Evolutionary conservation across 2,113 vertebrate genomes (phyloP).

Genomic region (Ameiurus melas): DNA sequence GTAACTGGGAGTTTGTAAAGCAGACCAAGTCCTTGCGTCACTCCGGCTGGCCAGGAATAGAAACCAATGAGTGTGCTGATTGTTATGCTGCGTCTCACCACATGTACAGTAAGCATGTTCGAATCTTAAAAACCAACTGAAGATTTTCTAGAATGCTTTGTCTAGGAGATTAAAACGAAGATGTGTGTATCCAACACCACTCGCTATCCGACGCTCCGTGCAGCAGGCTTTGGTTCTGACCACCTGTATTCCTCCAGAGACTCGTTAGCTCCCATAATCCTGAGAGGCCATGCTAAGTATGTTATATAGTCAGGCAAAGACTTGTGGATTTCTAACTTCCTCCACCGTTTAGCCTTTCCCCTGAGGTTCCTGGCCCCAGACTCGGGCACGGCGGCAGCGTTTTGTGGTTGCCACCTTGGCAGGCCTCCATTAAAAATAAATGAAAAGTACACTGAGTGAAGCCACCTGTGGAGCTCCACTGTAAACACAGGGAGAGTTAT

Average conservation of each 20-base stretch:
- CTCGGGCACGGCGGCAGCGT: not conserved
- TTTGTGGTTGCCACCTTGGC: conserved; percentile 38
- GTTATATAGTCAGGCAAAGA: not conserved
- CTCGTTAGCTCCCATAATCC: not conserved
- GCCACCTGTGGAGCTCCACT: conserved; percentile 27
- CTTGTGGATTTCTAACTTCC: not conserved
- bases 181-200: conserved; percentile 18
- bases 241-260: conserved; percentile 3
- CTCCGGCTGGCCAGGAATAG: not conserved
- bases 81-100: not conserved
- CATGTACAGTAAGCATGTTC: not conserved
- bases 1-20: conserved; percentile 54
- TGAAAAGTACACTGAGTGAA: conserved; percentile 49
- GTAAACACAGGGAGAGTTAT: conserved; percentile 49
- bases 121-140: not conserved
- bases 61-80: not conserved
- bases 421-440: conserved; percentile 55
- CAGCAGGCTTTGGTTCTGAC: conserved; percentile 10
- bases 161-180: not conserved
- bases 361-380: conserved; percentile 12
- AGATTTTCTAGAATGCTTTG: conserved; percentile 17
- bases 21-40: conserved; percentile 8
- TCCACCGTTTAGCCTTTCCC: conserved; percentile 23
- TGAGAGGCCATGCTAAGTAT: not conserved
- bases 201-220: not conserved